Evolutionary conservation across 2,113 vertebrate genomes (phyloP).

Genomic region (Okapia johnstoni): DNA sequence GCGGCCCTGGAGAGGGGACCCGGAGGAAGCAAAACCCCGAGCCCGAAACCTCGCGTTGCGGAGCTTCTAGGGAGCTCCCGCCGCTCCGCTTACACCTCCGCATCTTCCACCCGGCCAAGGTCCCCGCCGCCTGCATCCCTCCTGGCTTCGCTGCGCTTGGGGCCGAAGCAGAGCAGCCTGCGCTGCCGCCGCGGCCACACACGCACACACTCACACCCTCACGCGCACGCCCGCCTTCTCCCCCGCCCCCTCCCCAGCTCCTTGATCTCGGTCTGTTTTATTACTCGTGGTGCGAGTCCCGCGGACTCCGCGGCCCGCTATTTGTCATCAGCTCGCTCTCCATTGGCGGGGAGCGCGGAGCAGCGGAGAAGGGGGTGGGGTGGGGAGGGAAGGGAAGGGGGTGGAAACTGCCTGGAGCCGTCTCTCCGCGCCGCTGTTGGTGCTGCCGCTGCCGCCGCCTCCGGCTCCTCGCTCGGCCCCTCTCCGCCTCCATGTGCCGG

Average conservation of each 20-base stretch:
- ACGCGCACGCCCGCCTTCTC: not conserved
- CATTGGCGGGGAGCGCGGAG: conserved; percentile 69
- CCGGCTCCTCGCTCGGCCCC: conserved; percentile 72
- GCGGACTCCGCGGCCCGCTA: conserved; percentile 71
- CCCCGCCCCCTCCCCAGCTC: conserved; percentile 36
- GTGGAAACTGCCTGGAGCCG: conserved; percentile 71
- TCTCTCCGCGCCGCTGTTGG: conserved; percentile 52
- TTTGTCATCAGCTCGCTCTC: conserved; percentile 72
- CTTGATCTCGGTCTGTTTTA: conserved; percentile 67
- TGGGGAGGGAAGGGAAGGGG: conserved; percentile 59
- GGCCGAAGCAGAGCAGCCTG: not conserved
- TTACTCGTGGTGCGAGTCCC: conserved; percentile 72
- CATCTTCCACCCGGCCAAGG: conserved; percentile 15
- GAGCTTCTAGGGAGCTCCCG: not conserved
- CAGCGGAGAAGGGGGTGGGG: conserved; percentile 62
- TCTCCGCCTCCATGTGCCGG: conserved; percentile 84
- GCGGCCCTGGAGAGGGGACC: conserved; percentile 12
- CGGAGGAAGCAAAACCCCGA: not conserved
- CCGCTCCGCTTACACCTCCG: conserved; percentile 1
- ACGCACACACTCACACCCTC: not conserved
- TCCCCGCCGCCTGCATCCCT: conserved; percentile 16
- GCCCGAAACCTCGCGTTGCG: conserved; percentile 32
- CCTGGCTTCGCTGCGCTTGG: not conserved
- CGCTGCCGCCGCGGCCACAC: not conserved
- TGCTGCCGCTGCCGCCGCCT: conserved; percentile 69